Evolutionary conservation across 2,113 vertebrate genomes (phyloP).

Genomic region (Platichthys stellatus): DNA sequence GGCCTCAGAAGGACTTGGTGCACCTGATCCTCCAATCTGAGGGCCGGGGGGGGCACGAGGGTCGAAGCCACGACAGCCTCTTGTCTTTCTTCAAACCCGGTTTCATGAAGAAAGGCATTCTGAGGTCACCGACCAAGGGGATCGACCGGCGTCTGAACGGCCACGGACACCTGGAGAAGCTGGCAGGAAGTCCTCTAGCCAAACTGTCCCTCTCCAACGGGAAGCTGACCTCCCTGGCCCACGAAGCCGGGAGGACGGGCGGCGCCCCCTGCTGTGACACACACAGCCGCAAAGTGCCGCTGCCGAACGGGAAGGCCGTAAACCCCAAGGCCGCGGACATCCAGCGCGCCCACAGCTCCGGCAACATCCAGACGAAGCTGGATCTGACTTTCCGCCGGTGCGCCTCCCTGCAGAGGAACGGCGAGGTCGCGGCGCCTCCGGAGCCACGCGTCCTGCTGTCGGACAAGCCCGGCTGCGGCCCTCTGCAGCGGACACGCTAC

Average conservation of each 20-base stretch:
- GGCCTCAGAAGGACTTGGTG: constrained; percentile 48
- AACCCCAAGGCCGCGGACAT: constrained; percentile 66
- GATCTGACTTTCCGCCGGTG: constrained; percentile 74
- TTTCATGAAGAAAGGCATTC: constrained; percentile 81
- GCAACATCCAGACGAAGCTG: constrained; percentile 81
- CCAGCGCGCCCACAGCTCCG: constrained; percentile 85
- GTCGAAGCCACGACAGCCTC: constrained; percentile 75
- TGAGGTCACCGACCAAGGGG: constrained; percentile 54
- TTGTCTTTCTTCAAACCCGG: constrained; percentile 79
- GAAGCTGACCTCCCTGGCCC: constrained; percentile 45
- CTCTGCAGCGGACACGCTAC: constrained; percentile 83
- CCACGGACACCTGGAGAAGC: constrained; percentile 48
- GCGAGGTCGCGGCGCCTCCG: constrained; percentile 32
- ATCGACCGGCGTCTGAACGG: constrained; percentile 57
- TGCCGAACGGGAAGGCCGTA: constrained; percentile 56
- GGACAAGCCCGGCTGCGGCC: constrained; percentile 71
- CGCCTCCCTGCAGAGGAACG: constrained; percentile 82
- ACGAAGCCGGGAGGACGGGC: constrained; percentile 54
- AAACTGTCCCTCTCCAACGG: constrained; percentile 77
- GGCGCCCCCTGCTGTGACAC: constrained; percentile 30
- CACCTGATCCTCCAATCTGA: constrained; percentile 49
- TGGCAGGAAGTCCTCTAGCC: constrained; percentile 42
- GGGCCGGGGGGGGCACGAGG: constrained; percentile 60
- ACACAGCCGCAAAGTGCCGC: constrained; percentile 50
- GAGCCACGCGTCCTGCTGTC: constrained; percentile 55